These are phyloP conservation scores for Cyphomyrus plagiostoma DNA, from an alignment of 2,113 vertebrate species.

Conservation along the genomic window DNA sequence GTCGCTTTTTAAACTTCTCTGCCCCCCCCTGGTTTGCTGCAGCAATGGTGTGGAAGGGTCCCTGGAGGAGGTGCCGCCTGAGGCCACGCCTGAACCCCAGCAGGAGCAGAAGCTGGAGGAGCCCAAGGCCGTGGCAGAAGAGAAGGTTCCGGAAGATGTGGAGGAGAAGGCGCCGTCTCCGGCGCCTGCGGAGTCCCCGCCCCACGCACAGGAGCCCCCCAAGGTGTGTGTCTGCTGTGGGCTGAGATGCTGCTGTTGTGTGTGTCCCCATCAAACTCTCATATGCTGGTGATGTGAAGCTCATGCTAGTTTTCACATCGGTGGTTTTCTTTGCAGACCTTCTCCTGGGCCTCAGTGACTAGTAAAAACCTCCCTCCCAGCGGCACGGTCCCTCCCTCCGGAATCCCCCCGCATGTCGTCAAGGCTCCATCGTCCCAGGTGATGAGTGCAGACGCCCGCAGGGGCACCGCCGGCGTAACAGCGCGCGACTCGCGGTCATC, in stretches of 20 bases:
- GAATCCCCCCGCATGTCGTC: slow-evolving; percentile 88
- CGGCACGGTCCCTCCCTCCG: slow-evolving; percentile 86
- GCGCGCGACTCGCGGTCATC: neutral
- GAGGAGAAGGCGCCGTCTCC: slow-evolving; percentile 85
- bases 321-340: slow-evolving; percentile 82
- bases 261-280: neutral
- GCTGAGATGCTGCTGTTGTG: neutral
- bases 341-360: slow-evolving; percentile 98
- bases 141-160: slow-evolving; percentile 79
- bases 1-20: neutral
- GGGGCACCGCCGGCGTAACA: neutral
- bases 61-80: slow-evolving; percentile 32
- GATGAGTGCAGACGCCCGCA: slow-evolving; percentile 40
- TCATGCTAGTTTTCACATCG: slow-evolving; percentile 51
- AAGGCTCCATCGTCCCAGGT: slow-evolving; percentile 95
- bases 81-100: slow-evolving; percentile 33
- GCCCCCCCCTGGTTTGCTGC: neutral
- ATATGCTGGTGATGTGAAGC: neutral
- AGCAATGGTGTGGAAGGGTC: slow-evolving; percentile 44
- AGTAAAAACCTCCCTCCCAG: slow-evolving; percentile 98
- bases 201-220: slow-evolving; percentile 77
- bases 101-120: slow-evolving; percentile 67
- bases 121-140: slow-evolving; percentile 71
- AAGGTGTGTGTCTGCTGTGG: slow-evolving; percentile 62
- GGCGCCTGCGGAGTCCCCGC: slow-evolving; percentile 75